A percentile compares a stretch with the other conserved stretches of the same genome.
These are phyloP conservation scores for Antheraea mylitta DNA, from an alignment of 1,140 invertebrate genomes.

Conservation along the genomic window DNA sequence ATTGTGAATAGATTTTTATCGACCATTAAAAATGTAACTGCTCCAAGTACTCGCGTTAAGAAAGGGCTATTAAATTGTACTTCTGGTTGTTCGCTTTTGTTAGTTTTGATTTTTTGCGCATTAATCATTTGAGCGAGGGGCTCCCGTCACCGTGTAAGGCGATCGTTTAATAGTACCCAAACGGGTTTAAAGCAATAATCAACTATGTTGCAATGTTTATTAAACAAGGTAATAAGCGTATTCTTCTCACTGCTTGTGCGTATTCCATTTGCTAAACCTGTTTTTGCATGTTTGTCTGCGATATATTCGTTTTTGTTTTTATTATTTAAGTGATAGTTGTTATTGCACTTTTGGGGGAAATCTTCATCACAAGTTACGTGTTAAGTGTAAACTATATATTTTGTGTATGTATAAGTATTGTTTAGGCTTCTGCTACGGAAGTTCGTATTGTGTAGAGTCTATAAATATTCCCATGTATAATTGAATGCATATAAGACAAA, in stretches of 20 bases:
- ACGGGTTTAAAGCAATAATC: slow-evolving; percentile 58
- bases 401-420: no score
- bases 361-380: no score
- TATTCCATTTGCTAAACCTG: slow-evolving; percentile 36
- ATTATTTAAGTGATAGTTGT: not conserved
- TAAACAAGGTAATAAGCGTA: slow-evolving; percentile 70
- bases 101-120: slow-evolving; percentile 55
- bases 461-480: no score
- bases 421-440: no score
- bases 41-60: slow-evolving; percentile 41
- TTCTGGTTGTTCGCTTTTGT: slow-evolving; percentile 56
- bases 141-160: slow-evolving; percentile 18
- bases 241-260: slow-evolving; percentile 38
- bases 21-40: slow-evolving; percentile 63
- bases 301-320: slow-evolving; percentile 1
- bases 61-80: slow-evolving; percentile 65
- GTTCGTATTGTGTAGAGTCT: no score
- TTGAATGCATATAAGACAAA: no score
- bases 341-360: not conserved
- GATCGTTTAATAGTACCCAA: slow-evolving; percentile 27
- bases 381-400: no score
- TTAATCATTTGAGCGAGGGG: slow-evolving; percentile 40
- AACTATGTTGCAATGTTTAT: slow-evolving; percentile 75
- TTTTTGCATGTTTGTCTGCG: slow-evolving; percentile 23
- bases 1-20: slow-evolving; percentile 42